Evolutionary conservation across 2,888 invertebrate genomes (phyloP).

Genomic region (Acanthosepion esculentum): DNA sequence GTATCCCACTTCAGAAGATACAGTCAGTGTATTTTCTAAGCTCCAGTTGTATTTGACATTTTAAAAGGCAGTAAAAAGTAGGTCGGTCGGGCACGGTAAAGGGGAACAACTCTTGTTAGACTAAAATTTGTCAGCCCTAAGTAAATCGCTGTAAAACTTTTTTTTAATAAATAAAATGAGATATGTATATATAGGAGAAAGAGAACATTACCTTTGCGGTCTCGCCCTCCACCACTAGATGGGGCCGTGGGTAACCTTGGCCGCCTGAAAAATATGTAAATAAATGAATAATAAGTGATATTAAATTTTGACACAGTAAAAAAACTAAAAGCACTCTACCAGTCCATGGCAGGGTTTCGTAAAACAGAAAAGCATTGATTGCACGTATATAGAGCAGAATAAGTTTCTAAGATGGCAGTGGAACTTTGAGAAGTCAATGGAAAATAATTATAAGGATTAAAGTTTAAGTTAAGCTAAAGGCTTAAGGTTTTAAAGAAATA

Average conservation of each 20-base stretch:
- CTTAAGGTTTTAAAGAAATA: too few relatives aligned
- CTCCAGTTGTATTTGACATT: too few relatives aligned
- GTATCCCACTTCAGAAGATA: too few relatives aligned
- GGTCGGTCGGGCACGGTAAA: not conserved
- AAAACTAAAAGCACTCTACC: not conserved
- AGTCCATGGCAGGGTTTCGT: not conserved
- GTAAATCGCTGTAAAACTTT: not conserved
- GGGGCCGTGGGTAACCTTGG: constrained; percentile 68
- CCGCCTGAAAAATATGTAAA: constrained; percentile 59
- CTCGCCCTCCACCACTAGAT: constrained; percentile 62
- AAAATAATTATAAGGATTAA: too few relatives aligned
- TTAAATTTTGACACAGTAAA: not conserved
- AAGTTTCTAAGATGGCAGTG: too few relatives aligned
- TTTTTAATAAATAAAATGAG: not conserved
- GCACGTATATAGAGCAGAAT: not conserved
- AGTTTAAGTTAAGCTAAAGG: too few relatives aligned
- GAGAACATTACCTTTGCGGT: constrained; percentile 60
- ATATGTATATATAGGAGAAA: not conserved
- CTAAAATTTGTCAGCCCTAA: not conserved
- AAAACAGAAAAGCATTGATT: not conserved
- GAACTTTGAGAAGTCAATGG: too few relatives aligned
- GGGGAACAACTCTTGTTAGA: not conserved
- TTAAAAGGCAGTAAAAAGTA: not conserved
- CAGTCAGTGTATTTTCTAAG: too few relatives aligned
- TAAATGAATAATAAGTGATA: not conserved